Percentiles rank a stretch among this genome's conserved stretches.
Evolutionary conservation across 2,113 vertebrate species (phyloP).

Genomic region (Scomber japonicus): DNA sequence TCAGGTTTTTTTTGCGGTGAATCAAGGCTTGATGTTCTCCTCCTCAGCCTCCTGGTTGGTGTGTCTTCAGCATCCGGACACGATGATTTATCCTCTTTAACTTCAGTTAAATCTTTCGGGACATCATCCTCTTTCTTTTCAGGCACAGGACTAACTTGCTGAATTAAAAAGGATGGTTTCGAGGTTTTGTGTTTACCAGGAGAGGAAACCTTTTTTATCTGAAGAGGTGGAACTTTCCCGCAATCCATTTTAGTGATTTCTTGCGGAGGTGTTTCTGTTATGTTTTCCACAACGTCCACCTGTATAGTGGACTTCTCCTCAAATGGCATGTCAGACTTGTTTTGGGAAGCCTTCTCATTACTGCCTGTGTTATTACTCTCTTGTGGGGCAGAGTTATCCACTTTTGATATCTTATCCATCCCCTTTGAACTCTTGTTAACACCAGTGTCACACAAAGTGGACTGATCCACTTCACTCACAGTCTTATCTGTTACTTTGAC

Average conservation of each 20-base stretch:
- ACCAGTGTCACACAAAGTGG: conserved; percentile 41
- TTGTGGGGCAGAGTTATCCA: conserved; percentile 23
- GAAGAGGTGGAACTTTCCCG: conserved; percentile 81
- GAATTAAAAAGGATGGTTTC: conserved; percentile 84
- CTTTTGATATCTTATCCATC: conserved; percentile 52
- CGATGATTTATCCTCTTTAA: conserved; percentile 60
- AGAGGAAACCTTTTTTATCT: conserved; percentile 85
- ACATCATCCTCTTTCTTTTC: conserved; percentile 72
- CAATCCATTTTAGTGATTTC: conserved; percentile 63
- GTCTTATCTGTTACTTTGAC: conserved; percentile 57
- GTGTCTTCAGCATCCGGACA: conserved; percentile 39
- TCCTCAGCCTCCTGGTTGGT: conserved; percentile 65
- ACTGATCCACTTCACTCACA: conserved; percentile 51
- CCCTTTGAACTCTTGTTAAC: conserved; percentile 44
- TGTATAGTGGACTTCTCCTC: conserved; percentile 49
- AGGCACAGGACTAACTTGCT: conserved; percentile 71
- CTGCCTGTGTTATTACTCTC: conserved; percentile 39
- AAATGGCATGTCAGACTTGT: conserved; percentile 38
- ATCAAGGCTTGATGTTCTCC: conserved; percentile 65
- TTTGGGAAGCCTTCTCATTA: conserved; percentile 54
- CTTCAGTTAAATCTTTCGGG: conserved; percentile 61
- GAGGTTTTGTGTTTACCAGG: conserved; percentile 82
- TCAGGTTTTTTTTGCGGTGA: conserved; percentile 67
- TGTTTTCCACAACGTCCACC: conserved; percentile 59
- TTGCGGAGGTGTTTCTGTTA: conserved; percentile 58